Evolutionary conservation across 2,797 vertebrate species (phyloP), one percentile per base, ranked within the genome.

Genomic region (Microctenopoma lineatum): DNA sequence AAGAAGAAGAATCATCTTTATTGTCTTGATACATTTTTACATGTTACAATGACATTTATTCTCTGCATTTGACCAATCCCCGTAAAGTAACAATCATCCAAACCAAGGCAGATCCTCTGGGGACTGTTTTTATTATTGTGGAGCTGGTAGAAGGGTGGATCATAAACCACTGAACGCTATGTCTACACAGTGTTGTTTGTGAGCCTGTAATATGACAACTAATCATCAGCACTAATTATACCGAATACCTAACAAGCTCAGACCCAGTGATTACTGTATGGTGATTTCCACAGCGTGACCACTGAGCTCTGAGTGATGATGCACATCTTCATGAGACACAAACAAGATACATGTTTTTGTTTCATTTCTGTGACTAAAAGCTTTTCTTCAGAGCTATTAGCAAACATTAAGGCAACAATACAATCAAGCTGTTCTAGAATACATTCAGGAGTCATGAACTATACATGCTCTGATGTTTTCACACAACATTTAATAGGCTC

Each of bases 381-480:
- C n/a, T 27, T 11, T 7, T 34, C 7, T 34, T 34, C 7, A 8
- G 9, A 8, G 32, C 7, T 34, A 8, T 34, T 34, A 34, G 2
- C 3, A 59, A 58, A 5, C 10, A 26, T 7, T 26, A 14, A 1
- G 41, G 21, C 25, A 61, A 1, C 29, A 64, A 11, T 68, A 4
- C 26, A 47, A 34, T 34, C 32, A 34, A 34, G 32, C 7, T 34
- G 2, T 34, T 34, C 36, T 38, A 38, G 11, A 11, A 12, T 3
- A 11, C 4, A 12, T 38, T 71, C 59, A 54, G 3, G 38, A 45
- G 32, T 59, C 0, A 69, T 71, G 5, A 62, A 71, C 68, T 47
- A 77, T 77, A 29, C 27, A 74, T 72, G 36, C 29, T 36, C 13
- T 15, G 14, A 27, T 53, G 27, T 56, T 51, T 52, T 53, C 50